These are phyloP conservation scores for Delphinus delphis DNA, from an alignment of 2,113 vertebrate species.

Conservation along the genomic window DNA sequence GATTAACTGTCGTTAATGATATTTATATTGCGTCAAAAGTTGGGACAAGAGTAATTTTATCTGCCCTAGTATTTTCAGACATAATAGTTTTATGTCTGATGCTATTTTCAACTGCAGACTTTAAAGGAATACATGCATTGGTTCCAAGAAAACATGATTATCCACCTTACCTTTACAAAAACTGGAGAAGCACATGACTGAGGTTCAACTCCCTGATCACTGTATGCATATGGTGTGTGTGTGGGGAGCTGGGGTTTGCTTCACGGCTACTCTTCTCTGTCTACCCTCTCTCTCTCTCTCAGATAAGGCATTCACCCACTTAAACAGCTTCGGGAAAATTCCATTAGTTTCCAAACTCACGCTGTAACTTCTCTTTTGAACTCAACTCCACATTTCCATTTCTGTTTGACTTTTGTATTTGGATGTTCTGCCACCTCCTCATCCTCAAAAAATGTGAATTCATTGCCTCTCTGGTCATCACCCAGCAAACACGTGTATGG, in stretches of 20 bases:
- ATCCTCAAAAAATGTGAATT: neutral
- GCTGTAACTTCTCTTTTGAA: neutral
- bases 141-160: neutral
- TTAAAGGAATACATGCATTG: neutral
- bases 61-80: neutral
- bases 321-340: neutral
- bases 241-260: fast-evolving
- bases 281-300: neutral
- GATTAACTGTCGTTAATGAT: neutral
- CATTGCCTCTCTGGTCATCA: neutral
- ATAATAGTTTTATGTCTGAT: neutral
- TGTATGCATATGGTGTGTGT: neutral
- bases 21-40: conserved; percentile 36
- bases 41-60: conserved; percentile 15
- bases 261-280: neutral
- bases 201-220: neutral
- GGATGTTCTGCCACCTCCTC: neutral
- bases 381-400: neutral
- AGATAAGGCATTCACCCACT: neutral
- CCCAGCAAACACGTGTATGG: neutral
- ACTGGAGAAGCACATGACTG: neutral
- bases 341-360: neutral
- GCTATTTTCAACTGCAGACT: neutral
- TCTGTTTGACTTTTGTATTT: neutral
- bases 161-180: neutral